Conservation (phyloP, 1,140 invertebrate species). For the Drusus annulatus region DNA sequence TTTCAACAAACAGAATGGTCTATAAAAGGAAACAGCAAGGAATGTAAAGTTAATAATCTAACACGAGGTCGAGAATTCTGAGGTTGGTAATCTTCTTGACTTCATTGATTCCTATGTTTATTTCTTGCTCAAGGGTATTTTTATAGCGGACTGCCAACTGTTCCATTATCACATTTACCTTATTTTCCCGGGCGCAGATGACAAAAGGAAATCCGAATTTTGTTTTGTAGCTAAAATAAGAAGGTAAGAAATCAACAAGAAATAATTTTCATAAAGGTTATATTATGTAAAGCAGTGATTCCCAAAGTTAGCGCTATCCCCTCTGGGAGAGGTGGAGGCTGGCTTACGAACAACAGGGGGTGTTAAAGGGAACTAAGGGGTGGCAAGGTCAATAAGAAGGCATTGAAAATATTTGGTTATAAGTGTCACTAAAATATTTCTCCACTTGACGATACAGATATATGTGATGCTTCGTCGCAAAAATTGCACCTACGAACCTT, state of each 20-base stretch:
- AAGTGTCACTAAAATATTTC: too few species aligned
- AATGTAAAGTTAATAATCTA: conserved; percentile 42
- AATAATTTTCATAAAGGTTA: conserved; percentile 30
- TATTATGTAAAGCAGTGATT: too few species aligned
- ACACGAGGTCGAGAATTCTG: conserved; percentile 73
- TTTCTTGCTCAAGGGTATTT: conserved; percentile 73
- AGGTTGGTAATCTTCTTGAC: conserved; percentile 80
- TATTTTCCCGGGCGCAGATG: conserved; percentile 79
- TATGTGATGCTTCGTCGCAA: too few species aligned
- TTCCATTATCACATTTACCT: conserved; percentile 74
- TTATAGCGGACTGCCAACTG: conserved; percentile 72
- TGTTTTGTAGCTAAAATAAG: conserved; percentile 72
- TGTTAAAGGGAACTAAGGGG: too few species aligned
- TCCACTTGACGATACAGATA: too few species aligned
- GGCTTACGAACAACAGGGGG: too few species aligned
- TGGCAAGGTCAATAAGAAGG: too few species aligned
- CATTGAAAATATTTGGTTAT: too few species aligned
- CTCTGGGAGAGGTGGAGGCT: too few species aligned
- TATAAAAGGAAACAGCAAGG: background rate
- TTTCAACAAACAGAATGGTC: conserved; percentile 23
- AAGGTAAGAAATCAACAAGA: conserved; percentile 13
- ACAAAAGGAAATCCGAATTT: conserved; percentile 83
- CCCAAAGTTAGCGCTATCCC: too few species aligned
- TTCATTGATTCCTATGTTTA: conserved; percentile 75
- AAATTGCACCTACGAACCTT: background rate